phyloP scores from a whole-genome alignment of 2,888 invertebrate species.

The Griposia aprilina region DNA sequence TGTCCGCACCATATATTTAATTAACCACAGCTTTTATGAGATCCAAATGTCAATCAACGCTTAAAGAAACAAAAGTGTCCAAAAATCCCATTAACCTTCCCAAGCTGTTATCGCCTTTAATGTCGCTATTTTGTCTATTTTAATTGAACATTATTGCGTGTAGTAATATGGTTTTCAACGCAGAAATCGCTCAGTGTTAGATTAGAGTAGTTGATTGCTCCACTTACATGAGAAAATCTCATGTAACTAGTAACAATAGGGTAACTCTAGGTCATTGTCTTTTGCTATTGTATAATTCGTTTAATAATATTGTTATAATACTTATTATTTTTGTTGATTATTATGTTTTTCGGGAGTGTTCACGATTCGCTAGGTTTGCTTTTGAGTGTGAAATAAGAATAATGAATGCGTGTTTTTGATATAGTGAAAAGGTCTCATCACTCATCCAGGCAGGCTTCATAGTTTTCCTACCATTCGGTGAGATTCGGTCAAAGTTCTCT shows the following conservation, averaged over 20 bases:
- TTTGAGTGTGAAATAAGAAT: conserved; percentile 1
- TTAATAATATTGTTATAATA: conserved; percentile 57
- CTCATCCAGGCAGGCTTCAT: no score
- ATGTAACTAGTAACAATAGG: conserved; percentile 74
- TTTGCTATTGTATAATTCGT: conserved; percentile 62
- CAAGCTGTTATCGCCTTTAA: conserved; percentile 60
- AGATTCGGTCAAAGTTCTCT: background rate
- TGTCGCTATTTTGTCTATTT: conserved; percentile 59
- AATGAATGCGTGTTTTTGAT: background rate
- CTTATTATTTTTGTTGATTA: conserved; percentile 33
- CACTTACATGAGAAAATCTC: conserved; percentile 83
- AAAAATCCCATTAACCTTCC: conserved; percentile 62
- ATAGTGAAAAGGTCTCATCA: background rate
- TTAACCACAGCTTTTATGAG: conserved; percentile 7
- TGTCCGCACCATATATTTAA: conserved; percentile 27
- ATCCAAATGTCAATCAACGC: conserved; percentile 28
- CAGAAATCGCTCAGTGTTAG: conserved; percentile 49
- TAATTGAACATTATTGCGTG: conserved; percentile 60
- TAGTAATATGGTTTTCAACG: conserved; percentile 48
- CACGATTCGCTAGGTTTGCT: background rate
- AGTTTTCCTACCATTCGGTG: background rate
- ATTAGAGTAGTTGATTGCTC: conserved; percentile 75
- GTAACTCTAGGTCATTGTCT: conserved; percentile 78
- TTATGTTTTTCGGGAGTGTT: conserved; percentile 7
- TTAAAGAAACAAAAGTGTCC: conserved; percentile 26